phyloP scores from a whole-genome alignment of 2,113 vertebrate genomes.

The Tenrec ecaudatus region DNA sequence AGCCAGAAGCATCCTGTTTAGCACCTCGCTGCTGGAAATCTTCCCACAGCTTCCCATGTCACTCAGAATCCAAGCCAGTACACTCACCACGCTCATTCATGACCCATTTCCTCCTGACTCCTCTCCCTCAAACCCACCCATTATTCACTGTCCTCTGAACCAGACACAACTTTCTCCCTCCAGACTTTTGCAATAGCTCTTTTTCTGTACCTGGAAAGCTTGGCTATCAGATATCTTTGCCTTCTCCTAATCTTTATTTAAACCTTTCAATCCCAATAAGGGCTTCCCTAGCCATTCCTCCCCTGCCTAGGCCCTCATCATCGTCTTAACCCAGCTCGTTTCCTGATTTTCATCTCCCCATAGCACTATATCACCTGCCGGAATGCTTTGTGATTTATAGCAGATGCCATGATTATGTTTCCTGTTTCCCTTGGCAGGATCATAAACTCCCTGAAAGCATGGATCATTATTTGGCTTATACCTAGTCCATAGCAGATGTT shows the following conservation, averaged over 20 bases:
- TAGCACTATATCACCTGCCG: not conserved
- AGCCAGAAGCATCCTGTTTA: not conserved
- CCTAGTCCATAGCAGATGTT: not conserved
- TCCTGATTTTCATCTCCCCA: not conserved
- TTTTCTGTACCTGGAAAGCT: not conserved
- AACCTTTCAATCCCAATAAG: not conserved
- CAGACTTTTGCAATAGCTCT: not conserved
- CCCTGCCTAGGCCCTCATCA: not conserved
- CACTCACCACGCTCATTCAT: not conserved
- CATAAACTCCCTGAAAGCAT: not conserved
- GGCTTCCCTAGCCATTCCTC: not conserved
- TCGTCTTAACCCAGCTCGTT: not conserved
- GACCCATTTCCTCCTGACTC: not conserved
- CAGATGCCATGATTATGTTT: not conserved
- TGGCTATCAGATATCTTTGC: not conserved
- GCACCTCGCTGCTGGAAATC: not conserved
- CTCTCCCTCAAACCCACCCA: not conserved
- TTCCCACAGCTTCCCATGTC: not conserved
- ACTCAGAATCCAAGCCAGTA: not conserved
- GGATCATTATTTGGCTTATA: conserved; percentile 29
- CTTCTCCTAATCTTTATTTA: conserved; percentile 48
- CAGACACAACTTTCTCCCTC: not conserved
- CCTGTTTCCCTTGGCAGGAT: not conserved
- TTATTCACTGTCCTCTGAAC: not conserved
- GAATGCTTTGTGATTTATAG: not conserved